Base-by-base conservation (phyloP, 2,797 vertebrate genomes). In the Myotis daubentonii region DNA sequence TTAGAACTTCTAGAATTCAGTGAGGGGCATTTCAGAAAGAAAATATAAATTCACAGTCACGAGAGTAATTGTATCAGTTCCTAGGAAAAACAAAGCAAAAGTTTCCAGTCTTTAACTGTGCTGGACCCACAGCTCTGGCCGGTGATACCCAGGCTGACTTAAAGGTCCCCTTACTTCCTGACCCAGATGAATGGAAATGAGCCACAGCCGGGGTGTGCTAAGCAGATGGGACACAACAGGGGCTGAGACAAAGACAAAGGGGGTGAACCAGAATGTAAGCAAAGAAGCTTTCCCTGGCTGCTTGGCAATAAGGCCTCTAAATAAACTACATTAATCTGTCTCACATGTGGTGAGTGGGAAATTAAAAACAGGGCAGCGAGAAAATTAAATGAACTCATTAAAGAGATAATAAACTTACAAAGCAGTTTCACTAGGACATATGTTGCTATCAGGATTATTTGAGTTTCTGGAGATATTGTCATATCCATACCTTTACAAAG, bases 291-390 rank as follows among this genome's bases (percentile, higher is more conserved):
- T 97, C 95, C 95, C 91, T 92, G 86, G 17, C 95, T 97, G 44
- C 93, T 94, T 97, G 91, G 94, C 97, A 97, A 89, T 91, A 95
- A 79, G 95, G 38, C 44, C 96, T 97, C 91, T 94, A 97, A 98
- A 96, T 97, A 98, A 98, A 97, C 93, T 84, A 91, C 94, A 84
- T 93, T 95, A 66, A 96, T 89, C 38, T 89, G 93, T 86, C 89
- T 98, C 95, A 96, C 95, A 96, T 98, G 97, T 62, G 53, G 28
- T 92, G 72, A 97, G 94, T 74, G 78, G 96, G 91, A 96, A 98
- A 97, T 97, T 94, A 86, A 95, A 97, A 97, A 33, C 95, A 98
- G 94, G 68, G 78, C 36, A 96, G 28, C 82, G 49, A 96, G 93
- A 94, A 89, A 81, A 92, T 82, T 86, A 71, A 94, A 57, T 60